These are phyloP conservation scores for Aldrovandia affinis DNA, from an alignment of 2,797 vertebrate genomes.

Conservation along the genomic window DNA sequence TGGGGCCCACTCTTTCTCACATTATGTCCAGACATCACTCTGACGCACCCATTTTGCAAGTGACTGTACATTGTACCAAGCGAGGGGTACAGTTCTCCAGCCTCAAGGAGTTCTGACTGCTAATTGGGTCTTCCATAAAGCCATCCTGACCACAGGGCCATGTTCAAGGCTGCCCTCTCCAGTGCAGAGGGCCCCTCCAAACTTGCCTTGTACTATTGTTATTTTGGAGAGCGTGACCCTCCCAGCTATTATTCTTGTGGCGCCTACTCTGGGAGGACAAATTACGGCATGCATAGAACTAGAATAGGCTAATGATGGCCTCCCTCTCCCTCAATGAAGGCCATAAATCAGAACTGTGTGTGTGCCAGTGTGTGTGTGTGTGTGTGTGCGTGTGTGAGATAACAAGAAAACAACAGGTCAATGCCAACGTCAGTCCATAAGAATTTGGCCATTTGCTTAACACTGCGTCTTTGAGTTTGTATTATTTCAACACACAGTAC, in stretches of 20 bases:
- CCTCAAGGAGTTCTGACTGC: not conserved
- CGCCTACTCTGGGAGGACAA: constrained; percentile 23
- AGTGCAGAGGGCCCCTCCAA: constrained; percentile 22
- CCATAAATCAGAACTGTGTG: not conserved
- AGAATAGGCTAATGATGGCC: constrained; percentile 19
- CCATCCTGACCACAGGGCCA: constrained; percentile 19
- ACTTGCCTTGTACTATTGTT: constrained; percentile 34
- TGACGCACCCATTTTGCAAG: no score
- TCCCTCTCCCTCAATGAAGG: not conserved
- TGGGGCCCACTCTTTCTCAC: not conserved
- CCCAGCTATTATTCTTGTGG: constrained; percentile 37
- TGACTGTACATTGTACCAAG: not conserved
- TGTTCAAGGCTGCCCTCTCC: constrained; percentile 36
- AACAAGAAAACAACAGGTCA: not conserved
- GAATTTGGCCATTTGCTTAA: not conserved
- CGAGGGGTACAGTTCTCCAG: not conserved
- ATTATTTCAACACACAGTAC: not conserved
- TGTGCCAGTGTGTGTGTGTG: not conserved
- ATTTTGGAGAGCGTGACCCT: constrained; percentile 31
- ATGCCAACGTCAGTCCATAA: not conserved
- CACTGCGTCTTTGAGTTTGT: not conserved
- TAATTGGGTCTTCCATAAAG: not conserved
- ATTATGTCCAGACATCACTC: not conserved
- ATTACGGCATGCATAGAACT: constrained; percentile 18
- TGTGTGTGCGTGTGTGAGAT: no score